Conservation (phyloP, 2,797 vertebrate genomes). For the Chloroceryle inda region DNA sequence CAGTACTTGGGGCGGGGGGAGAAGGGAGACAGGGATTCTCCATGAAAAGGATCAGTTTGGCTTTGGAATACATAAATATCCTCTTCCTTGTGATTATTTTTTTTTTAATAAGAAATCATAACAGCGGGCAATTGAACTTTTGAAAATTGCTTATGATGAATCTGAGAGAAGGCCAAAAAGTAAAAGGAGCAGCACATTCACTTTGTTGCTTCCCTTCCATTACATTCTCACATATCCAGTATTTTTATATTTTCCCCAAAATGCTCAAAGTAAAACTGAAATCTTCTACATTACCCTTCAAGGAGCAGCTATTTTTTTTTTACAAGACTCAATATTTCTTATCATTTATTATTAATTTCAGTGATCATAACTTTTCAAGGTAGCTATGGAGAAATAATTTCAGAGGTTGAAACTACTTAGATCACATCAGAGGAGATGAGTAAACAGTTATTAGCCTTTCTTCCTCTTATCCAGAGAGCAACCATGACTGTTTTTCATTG, state of each 20-base stretch:
- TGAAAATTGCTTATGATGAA: constrained; percentile 1
- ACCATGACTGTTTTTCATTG: background rate
- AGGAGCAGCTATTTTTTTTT: background rate
- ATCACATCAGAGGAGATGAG: background rate
- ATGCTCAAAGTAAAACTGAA: background rate
- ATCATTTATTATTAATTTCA: background rate
- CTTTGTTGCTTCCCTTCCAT: background rate
- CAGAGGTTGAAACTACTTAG: background rate
- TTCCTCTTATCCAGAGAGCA: background rate
- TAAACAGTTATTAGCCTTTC: background rate
- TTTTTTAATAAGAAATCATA: background rate
- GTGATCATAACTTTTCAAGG: background rate
- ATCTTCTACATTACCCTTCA: background rate
- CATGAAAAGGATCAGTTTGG: background rate
- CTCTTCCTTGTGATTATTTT: background rate
- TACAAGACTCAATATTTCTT: background rate
- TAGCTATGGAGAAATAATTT: background rate
- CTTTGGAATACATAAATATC: background rate
- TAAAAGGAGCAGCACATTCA: background rate
- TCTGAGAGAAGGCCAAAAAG: background rate
- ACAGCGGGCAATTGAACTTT: background rate
- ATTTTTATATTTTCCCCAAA: background rate
- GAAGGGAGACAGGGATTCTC: background rate
- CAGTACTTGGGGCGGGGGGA: too few relatives aligned
- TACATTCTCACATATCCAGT: background rate